Base-by-base conservation (phyloP, 1,140 invertebrate species). In the Lasioglossum baleicum region DNA sequence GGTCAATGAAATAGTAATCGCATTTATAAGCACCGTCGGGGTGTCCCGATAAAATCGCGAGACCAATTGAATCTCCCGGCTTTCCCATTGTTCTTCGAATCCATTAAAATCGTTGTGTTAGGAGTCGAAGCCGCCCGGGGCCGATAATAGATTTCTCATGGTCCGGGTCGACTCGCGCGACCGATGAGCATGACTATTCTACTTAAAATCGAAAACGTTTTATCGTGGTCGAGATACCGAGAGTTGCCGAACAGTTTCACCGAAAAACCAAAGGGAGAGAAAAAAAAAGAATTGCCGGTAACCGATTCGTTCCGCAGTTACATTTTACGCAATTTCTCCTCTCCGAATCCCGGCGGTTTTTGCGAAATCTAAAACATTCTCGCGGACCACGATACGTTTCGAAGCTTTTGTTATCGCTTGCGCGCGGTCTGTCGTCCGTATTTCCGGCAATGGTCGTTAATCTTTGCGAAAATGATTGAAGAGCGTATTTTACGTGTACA, bases 1-100 rank as follows among this genome's bases (percentile, higher is more conserved):
- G 51, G 51, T 20, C 51, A 56, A 31, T 64, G 48, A 42, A 56
- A 26, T 20, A 56, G 51, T 56, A 22, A 51, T 66, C 17, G 48
- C 5, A 56, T n/a, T n/a, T 73, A 63, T 8, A 63, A 31, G 15
- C 26, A 11, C 31, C 6, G n/a, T 11, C 26, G 26, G 17, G 4
- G 26, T 42, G 63, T 17, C 7, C 10, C 40, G 44, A 60, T 68
- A 75, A 60, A 17, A 56, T 67, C 51, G 20, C 7, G 6, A 2
- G 13, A 17, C n/a, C 20, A 56, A 66, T 67, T 56, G 63, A 75
- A 56, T 75, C 53, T 66, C 48, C 40, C 26, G 40, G 31, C 63
- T 75, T 56, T 15, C 35, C 48, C 48, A 75, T 67, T 66, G 64
- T 75, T 66, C 48, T 56, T 42, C 31, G 35, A 75, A 56, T 66